Base-by-base conservation (phyloP, 1,140 invertebrate species). In the Micrasema minimum region DNA sequence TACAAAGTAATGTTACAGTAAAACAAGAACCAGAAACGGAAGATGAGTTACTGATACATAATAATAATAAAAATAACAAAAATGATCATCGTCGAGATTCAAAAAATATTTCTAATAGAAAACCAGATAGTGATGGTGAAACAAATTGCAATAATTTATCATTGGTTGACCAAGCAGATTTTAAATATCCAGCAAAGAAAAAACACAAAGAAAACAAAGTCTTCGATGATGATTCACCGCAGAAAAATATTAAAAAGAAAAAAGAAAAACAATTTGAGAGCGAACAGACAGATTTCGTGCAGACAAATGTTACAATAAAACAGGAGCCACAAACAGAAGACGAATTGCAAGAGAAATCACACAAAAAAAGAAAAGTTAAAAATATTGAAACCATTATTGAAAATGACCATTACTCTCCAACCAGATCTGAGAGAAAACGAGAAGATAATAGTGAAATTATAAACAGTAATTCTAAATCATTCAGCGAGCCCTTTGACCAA, bases 161-260 rank as follows among this genome's bases (percentile, higher is more conserved):
- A n/a, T n/a, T n/a, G n/a, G 2, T 31, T 31, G 26, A 31, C 26
- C 26, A 7, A 31, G 26, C 7, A 4, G 26, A 31, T 7, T 31
- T 7, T 4, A 31, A 31, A 4, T 31, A 2, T 31, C 26, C 26
- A 31, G 26, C 7, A 4, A 31, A 31, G 26, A 31, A 31, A 31
- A 31, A 31, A 31, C 26, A 31, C 7, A 31, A 20, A 64, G 43
- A 46, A 64, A 64, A 35, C n/a, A 61, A 14, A 23, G 12, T 22
- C 2, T 51, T 10, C 5, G 43, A n/a, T 46, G n/a, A 16, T 6
- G 1, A 4, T 14, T 2, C 7, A n/a, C 43, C 20, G 22, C 18
- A 20, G 22, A 1, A 51, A 23, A 6, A 22, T 6, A 51, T 18
- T 46, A 18, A 22, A 51, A 51, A 20, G 48, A 51, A 51, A 51